A percentile compares a stretch with the other conserved stretches of the same genome.
phyloP scores from a whole-genome alignment of 2,113 vertebrate species.

The Dromaius novaehollandiae region DNA sequence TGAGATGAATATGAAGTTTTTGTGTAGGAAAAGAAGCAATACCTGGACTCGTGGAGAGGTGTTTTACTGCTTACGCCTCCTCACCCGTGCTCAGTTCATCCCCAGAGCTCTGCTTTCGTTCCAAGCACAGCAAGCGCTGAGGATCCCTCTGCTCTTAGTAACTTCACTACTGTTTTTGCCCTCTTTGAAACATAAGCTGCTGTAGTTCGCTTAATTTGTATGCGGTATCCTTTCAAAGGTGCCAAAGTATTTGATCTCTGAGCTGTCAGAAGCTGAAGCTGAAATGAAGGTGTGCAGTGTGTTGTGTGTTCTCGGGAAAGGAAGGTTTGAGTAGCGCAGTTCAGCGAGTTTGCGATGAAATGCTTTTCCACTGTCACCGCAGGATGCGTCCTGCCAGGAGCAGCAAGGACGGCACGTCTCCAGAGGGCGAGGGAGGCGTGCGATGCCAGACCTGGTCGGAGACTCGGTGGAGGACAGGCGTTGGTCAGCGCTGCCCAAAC shows the following conservation, averaged over 20 bases:
- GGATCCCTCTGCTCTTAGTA: background rate
- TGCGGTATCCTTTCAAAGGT: background rate
- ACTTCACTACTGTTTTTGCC: background rate
- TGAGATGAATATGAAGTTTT: background rate
- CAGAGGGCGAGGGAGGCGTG: background rate
- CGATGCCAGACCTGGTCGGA: background rate
- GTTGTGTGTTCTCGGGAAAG: background rate
- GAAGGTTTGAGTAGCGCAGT: background rate
- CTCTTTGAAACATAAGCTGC: rapidly evolving
- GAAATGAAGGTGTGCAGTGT: background rate
- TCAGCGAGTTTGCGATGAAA: rapidly evolving
- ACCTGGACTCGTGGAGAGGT: background rate
- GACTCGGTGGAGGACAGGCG: background rate
- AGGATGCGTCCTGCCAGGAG: rapidly evolving
- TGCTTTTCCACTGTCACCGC: background rate
- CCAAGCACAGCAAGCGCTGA: background rate
- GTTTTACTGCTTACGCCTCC: background rate
- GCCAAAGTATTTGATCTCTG: background rate
- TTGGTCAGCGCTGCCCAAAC: background rate
- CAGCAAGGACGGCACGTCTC: background rate
- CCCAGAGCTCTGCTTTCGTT: background rate
- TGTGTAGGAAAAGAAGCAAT: background rate
- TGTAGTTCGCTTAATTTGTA: rapidly evolving
- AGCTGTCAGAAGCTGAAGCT: background rate
- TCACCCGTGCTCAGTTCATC: background rate